A percentile compares a stretch with the other conserved stretches of the same genome.
phyloP scores from a whole-genome alignment of 2,113 vertebrate genomes.

The Pseudolaguvia tuberculata region DNA sequence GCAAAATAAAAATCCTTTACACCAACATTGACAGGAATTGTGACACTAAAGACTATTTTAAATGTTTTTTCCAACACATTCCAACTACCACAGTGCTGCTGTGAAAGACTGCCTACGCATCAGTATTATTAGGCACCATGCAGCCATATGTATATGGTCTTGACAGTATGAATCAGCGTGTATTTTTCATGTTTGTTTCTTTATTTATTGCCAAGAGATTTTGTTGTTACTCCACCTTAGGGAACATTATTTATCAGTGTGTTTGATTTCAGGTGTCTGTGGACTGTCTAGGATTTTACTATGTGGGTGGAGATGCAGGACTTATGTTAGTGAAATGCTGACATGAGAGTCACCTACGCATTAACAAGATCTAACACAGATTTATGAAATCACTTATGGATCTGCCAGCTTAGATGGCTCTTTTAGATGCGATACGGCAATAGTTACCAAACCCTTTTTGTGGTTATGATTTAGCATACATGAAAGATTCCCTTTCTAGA shows the following conservation, averaged over 20 bases:
- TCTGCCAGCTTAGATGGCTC: not conserved
- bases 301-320: slow-evolving; percentile 32
- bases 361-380: not conserved
- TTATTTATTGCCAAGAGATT: not conserved
- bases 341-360: not conserved
- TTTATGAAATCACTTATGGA: slow-evolving; percentile 12
- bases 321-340: slow-evolving; percentile 18
- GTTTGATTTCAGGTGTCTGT: slow-evolving; percentile 27
- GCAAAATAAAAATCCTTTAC: no score
- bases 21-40: no score
- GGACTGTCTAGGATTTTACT: slow-evolving; percentile 19
- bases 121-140: not conserved
- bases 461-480: slow-evolving; percentile 5
- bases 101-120: not conserved
- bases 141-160: not conserved
- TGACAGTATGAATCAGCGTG: not conserved
- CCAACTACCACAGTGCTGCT: not conserved
- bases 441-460: slow-evolving; percentile 7
- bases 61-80: not conserved
- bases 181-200: not conserved
- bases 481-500: slow-evolving; percentile 4
- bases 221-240: not conserved
- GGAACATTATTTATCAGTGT: not conserved
- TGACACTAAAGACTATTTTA: not conserved
- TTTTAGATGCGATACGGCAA: slow-evolving; percentile 13